phyloP scores from a whole-genome alignment of 2,113 vertebrate species.

The Lasiurus cinereus region DNA sequence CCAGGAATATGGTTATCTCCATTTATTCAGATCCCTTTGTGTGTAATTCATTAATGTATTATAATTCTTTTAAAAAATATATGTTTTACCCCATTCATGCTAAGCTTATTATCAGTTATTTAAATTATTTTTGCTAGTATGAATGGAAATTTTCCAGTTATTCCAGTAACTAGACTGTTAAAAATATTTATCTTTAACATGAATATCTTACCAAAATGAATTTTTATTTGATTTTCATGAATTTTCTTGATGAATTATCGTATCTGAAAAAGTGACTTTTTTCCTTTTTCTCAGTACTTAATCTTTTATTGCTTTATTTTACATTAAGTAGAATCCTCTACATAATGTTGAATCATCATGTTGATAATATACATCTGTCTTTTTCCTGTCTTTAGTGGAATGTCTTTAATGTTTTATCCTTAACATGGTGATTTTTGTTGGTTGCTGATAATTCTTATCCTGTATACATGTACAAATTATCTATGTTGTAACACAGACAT shows the following conservation, averaged over 20 bases:
- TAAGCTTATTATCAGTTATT: slow-evolving; percentile 12
- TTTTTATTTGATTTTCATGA: slow-evolving; percentile 1
- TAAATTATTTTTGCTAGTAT: slow-evolving; percentile 36
- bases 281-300: background rate
- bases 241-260: background rate
- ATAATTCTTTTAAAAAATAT: background rate
- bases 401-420: background rate
- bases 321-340: background rate
- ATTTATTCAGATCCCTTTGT: background rate
- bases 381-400: slow-evolving; percentile 13
- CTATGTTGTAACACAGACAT: background rate
- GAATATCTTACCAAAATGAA: slow-evolving; percentile 31
- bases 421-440: background rate
- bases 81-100: background rate
- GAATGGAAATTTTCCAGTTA: slow-evolving; percentile 32
- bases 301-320: background rate
- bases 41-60: background rate
- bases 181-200: slow-evolving; percentile 30
- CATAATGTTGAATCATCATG: background rate
- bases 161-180: background rate
- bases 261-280: background rate
- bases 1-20: background rate
- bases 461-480: background rate
- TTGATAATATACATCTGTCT: background rate
- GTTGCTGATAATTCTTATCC: slow-evolving; percentile 22